Base-by-base conservation (phyloP, 1,140 invertebrate species). In the Carposina sasakii region DNA sequence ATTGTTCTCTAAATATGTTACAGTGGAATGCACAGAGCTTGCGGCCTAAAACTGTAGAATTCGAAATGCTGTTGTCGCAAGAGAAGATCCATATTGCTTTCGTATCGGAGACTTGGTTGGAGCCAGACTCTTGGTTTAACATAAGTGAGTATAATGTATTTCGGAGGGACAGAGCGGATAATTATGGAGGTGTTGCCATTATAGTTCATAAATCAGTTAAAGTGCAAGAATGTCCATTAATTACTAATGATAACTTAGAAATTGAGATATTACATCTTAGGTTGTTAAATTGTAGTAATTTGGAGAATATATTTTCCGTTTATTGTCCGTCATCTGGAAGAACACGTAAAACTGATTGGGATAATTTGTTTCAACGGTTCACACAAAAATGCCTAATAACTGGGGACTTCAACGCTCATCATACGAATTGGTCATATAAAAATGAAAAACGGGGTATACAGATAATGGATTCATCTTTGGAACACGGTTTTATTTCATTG, bases 31-130 rank as follows among this genome's bases (percentile, higher is more conserved):
- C 17, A 10, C 21, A 39, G 4, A 48, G 45, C n/a, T 17, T 48
- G 1, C 15, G 30, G 0, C 34, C 34, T 2, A 48, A 48, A 13
- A 0, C n/a, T 15, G n/a, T 15, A 17, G 36, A 28, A 13, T 40
- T 48, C 9, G 46, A 48, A 28, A 15, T 2, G 1, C 19, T 48
- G 2, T n/a, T 48, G 2, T 40, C 13, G 22, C 47, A 48, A 16
- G 47, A 48, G 16, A 48, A 48, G n/a, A 20, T 48, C 1, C 47
- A 48, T 22, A 20, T 48, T 20, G 47, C 36, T 16, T 12, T 40
- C n/a, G 21, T 48, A 13, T 13, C 12, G 5, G 47, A 48, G 13
- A 48, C 47, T 5, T 48, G 47, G 47, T 16, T 48, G 2, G 9
- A 28, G 13, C 10, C 10, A 2, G 20, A 41, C 16, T 8, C 3